These are phyloP conservation scores for Cervus canadensis DNA, from an alignment of 2,113 vertebrate species.

Conservation along the genomic window DNA sequence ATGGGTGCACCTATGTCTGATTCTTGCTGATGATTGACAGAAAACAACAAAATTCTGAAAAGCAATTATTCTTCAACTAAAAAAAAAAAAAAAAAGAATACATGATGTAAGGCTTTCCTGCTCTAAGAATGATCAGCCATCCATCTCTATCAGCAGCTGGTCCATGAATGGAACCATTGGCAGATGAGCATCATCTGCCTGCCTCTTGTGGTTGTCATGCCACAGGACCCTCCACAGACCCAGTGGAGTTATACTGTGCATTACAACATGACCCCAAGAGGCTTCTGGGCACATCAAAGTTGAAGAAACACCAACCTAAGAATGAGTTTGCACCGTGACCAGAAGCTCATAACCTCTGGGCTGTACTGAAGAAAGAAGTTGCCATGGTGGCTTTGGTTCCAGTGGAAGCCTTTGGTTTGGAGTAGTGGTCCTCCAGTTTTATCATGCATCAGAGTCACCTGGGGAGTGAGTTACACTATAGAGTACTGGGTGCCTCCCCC, in stretches of 20 bases:
- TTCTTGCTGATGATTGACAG: not conserved
- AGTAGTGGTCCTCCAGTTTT: not conserved
- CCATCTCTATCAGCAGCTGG: not conserved
- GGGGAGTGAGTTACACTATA: not conserved
- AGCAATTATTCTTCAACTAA: not conserved
- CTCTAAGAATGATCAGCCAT: not conserved
- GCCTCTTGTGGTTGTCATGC: not conserved
- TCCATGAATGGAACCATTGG: not conserved
- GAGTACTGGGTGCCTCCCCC: not conserved
- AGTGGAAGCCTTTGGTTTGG: not conserved
- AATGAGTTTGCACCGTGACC: not conserved
- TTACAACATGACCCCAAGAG: not conserved
- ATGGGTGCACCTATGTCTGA: not conserved
- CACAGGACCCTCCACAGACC: not conserved
- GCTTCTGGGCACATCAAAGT: not conserved
- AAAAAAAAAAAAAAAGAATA: not conserved
- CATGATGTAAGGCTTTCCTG: not conserved
- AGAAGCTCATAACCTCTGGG: not conserved
- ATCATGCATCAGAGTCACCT: not conserved
- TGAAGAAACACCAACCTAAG: not conserved
- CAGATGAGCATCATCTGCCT: not conserved
- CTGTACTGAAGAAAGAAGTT: not conserved
- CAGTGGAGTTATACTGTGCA: not conserved
- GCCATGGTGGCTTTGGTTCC: not conserved
- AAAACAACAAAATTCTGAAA: not conserved